Evolutionary conservation across 1,140 invertebrate species (phyloP), one percentile per base, ranked within the genome.

Genomic region (Diorhabda elongata): DNA sequence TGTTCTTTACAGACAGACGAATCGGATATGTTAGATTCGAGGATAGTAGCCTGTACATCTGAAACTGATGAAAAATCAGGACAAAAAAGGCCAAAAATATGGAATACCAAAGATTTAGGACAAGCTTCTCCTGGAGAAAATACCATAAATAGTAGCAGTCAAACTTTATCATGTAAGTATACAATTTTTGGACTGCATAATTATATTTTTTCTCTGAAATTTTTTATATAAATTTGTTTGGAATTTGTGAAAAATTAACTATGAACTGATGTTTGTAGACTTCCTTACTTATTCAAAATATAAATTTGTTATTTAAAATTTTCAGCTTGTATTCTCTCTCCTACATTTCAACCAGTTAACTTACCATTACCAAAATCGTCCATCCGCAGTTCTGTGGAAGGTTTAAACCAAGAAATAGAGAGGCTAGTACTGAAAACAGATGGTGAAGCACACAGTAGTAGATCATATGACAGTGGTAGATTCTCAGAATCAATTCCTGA

Each of bases 381-480:
- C 66, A 90, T 93, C 82, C 84, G 92, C 66, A 93, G 89, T 73
- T 94, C 92, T 61, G 91, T 93, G 41, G 92, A 94, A 82, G 92
- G 91, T 52, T 84, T 94, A 3, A 94, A 93, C 82, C 91, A 92
- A 79, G 91, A 93, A 82, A 92, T 93, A 68, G 91, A 93, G 81
- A 85, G 86, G 11, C 71, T 79, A 41, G 78, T 79, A 6, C 52
- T 77, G 60, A 75, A 75, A 56, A 73, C 74, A 45, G 73, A 71
- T 3, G 42, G 61, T n/a, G 72, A 71, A 26, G 70, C 67, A n/a
- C 56, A 68, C 61, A 69, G 56, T 56, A 76, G 76, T 47, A 76
- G 71, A 68, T 69, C 64, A n/a, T 69, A 70, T 56, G 71, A 73
- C 58, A 66, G 63, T 67, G 71, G 71, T 43, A 73, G 72, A 58